Evolutionary conservation across 2,113 vertebrate genomes (phyloP), one percentile per base, ranked within the genome.

Genomic region (Miniopterus natalensis): DNA sequence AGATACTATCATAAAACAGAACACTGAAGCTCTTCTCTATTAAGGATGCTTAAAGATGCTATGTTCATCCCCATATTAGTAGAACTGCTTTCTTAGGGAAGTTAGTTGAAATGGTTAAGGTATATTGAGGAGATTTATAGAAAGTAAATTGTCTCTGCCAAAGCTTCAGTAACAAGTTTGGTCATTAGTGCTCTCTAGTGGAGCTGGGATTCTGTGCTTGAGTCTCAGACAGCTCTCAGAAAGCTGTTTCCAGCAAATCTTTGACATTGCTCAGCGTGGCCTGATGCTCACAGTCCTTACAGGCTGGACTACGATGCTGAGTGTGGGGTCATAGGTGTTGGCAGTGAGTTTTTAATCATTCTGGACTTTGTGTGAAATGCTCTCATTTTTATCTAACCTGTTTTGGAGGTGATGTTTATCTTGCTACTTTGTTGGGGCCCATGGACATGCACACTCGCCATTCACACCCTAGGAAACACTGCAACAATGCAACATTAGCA

Each of bases 141-240:
- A 47, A 79, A 59, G 36, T 79, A n/a, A 83, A 75, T 75, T 66
- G 23, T 90, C 75, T 87, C 49, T 90, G 74, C 88, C 66, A 75
- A 93, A 81, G n/a, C 88, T 95, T 75, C n/a, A 94, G 79, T 31
- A 63, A 13, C 31, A 51, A 65, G 27, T 88, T 59, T 78, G 73
- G 17, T 85, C 68, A 91, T 92, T 86, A 93, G 92, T 92, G 95
- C 79, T 97, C 80, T 90, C 65, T 84, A 90, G 95, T 73, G 80
- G 86, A 97, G 66, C 84, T 71, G 59, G 47, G 42, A 93, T 87
- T 89, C 81, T 73, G 93, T 91, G 73, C 92, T 88, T 70, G 47
- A 27, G 17, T 94, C 73, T 85, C 66, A 90, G 61, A 59, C 14
- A 5, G 8, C 5, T 49, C 92, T 92, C 27, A 55, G 68, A 86